Percentiles rank a stretch among this genome's conserved stretches.
phyloP scores from a whole-genome alignment of 2,797 vertebrate species.

The Pantherophis alleghaniensis region DNA sequence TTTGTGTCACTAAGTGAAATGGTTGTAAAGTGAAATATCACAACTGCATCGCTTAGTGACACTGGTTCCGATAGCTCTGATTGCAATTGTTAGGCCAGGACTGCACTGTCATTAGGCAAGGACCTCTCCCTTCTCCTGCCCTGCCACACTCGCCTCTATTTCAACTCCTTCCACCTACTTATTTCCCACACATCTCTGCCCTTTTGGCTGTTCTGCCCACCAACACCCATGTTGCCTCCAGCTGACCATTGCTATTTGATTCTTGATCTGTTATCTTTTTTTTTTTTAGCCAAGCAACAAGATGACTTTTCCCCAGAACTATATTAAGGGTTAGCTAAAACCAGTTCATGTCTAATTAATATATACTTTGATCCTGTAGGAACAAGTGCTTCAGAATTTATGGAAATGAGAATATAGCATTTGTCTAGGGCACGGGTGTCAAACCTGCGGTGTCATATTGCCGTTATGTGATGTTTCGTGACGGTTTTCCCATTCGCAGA shows the following conservation, averaged over 20 bases:
- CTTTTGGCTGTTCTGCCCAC: not conserved
- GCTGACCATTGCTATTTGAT: not conserved
- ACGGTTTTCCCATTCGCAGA: too few species aligned
- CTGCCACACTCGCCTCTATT: not conserved
- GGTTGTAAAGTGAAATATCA: not conserved
- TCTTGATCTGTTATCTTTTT: not conserved
- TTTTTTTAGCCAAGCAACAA: not conserved
- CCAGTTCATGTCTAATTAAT: not conserved
- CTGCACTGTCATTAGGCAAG: not conserved
- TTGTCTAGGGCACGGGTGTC: too few species aligned
- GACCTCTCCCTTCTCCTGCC: not conserved
- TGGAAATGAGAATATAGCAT: not conserved
- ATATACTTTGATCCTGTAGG: not conserved
- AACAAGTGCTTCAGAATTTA: not conserved
- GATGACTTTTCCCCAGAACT: not conserved
- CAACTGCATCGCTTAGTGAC: not conserved
- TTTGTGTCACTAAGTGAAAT: not conserved
- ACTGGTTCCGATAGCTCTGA: not conserved
- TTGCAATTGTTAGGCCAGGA: not conserved
- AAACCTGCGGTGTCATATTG: too few species aligned
- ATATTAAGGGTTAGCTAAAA: not conserved
- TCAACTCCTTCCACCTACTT: not conserved
- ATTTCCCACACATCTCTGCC: not conserved
- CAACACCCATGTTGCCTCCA: not conserved
- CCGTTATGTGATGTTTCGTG: too few species aligned